A percentile compares a stretch with the other conserved stretches of the same genome.
Conservation (phyloP, 2,797 vertebrate genomes). For the Etheostoma nigrum region DNA sequence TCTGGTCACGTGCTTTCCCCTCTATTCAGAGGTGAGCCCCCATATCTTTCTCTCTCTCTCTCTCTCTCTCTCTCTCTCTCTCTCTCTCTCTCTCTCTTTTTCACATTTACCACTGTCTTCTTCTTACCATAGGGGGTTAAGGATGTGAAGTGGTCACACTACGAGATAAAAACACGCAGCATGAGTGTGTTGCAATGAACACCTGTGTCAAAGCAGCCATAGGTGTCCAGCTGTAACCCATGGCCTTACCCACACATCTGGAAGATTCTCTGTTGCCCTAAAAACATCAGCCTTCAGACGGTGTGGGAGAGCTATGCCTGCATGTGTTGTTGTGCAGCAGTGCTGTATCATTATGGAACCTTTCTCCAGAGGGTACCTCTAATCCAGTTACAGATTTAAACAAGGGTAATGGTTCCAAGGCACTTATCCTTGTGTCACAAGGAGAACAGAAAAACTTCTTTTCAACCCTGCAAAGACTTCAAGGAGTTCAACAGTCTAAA, state of each 20-base stretch:
- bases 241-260: slow-evolving; percentile 37
- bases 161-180: slow-evolving; percentile 19
- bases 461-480: slow-evolving; percentile 63
- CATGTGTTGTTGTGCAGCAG: slow-evolving; percentile 46
- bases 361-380: slow-evolving; percentile 72
- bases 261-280: slow-evolving; percentile 23
- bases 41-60: slow-evolving; percentile 31
- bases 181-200: slow-evolving; percentile 35
- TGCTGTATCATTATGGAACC: slow-evolving; percentile 67
- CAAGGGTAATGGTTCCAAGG: slow-evolving; percentile 69
- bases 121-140: slow-evolving; percentile 15
- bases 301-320: slow-evolving; percentile 30
- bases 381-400: slow-evolving; percentile 78
- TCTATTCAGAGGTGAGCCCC: slow-evolving; percentile 57
- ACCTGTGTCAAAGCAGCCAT: slow-evolving; percentile 55
- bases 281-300: slow-evolving; percentile 32
- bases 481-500: slow-evolving; percentile 69
- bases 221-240: slow-evolving; percentile 31
- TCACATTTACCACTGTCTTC: slow-evolving; percentile 15
- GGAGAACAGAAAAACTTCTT: slow-evolving; percentile 63
- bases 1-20: slow-evolving; percentile 47
- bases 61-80: no score
- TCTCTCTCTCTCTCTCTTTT: slow-evolving; percentile 9
- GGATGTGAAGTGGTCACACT: slow-evolving; percentile 42
- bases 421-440: slow-evolving; percentile 68